A percentile compares a stretch with the other conserved stretches of the same genome.
These are phyloP conservation scores for Glaucidium brasilianum DNA, from an alignment of 2,113 vertebrate genomes.

Conservation along the genomic window DNA sequence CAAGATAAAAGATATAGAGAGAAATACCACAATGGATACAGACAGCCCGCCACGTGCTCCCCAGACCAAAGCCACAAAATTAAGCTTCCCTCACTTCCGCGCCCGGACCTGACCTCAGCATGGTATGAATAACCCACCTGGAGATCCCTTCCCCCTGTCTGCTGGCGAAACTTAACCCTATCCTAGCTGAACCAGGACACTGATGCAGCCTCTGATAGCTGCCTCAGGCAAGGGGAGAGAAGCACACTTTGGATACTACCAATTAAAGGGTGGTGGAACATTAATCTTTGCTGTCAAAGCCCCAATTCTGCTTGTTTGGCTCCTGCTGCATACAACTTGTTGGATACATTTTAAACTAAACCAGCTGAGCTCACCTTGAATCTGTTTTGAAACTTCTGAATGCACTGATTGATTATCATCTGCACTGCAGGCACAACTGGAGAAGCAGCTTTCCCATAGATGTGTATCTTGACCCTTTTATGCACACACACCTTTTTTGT, in stretches of 20 bases:
- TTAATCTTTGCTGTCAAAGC: slow-evolving; percentile 61
- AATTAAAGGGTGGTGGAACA: slow-evolving; percentile 43
- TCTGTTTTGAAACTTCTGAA: not conserved
- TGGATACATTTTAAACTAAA: not conserved
- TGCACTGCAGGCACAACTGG: not conserved
- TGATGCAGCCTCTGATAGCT: slow-evolving; percentile 16
- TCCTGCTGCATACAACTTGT: not conserved
- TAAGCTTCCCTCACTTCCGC: too few relatives aligned
- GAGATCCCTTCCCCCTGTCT: too few relatives aligned
- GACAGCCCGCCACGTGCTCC: too few relatives aligned
- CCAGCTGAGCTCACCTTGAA: not conserved
- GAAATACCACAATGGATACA: too few relatives aligned
- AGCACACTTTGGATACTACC: slow-evolving; percentile 12
- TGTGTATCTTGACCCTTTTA: not conserved
- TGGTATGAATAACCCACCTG: too few relatives aligned
- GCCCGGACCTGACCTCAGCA: too few relatives aligned
- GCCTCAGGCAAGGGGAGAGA: slow-evolving; percentile 23
- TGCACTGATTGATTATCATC: not conserved
- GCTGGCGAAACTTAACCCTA: too few relatives aligned
- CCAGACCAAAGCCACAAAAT: too few relatives aligned
- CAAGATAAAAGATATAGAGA: too few relatives aligned
- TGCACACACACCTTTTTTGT: not conserved
- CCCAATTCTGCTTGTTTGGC: slow-evolving; percentile 33
- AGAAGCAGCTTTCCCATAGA: not conserved
- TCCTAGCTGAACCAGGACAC: too few relatives aligned